Evolutionary conservation across 2,113 vertebrate species (phyloP), one percentile per base, ranked within the genome.

Genomic region (Micronisus gabar): DNA sequence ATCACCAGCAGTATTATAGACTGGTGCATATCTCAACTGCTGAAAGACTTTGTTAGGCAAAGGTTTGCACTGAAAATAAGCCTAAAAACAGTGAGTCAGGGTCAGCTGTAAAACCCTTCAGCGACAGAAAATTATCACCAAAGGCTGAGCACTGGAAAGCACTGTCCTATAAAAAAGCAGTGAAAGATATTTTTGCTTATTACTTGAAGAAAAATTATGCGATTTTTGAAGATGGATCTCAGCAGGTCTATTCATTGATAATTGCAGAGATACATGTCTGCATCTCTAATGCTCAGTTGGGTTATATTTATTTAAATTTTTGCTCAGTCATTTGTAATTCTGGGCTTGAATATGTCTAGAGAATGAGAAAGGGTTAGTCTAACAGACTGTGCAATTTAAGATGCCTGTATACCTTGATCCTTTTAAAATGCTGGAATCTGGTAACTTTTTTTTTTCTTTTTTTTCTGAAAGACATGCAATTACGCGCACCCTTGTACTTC

Each of bases 401-500:
- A 62, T 52, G 17, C 21, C 38, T 47, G 11, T 36, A 34, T 76
- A 26, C 15, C 17, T 45, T 26, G 50, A 21, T 71, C 30, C 9
- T 58, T 81, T 52, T 38, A 68, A 56, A 58, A 47, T 47, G 10
- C 25, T 55, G 21, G 15, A 71, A 76, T 21, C 11, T 40, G 7
- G 8, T 55, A 73, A 38, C 2, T 6, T 45, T 20, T 47, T 15
- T 63, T 41, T 32, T 16, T 20, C 2, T 15, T 22, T 58, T 62
- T 43, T 58, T 36, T 14, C 25, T 30, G 23, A 21, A 62, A 20
- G 16, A 41, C 30, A 3, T 17, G 8, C 27, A 16, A 7, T 40
- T n/a, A 30, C 0, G 2, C 1, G 2, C 10, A 26, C 25, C 17
- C 29, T 76, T 58, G 16, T 29, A 48, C 32, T 56, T 30, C 2